These are phyloP conservation scores for Sciurus vulgaris DNA, from an alignment of 2,797 vertebrate species.

Conservation along the genomic window DNA sequence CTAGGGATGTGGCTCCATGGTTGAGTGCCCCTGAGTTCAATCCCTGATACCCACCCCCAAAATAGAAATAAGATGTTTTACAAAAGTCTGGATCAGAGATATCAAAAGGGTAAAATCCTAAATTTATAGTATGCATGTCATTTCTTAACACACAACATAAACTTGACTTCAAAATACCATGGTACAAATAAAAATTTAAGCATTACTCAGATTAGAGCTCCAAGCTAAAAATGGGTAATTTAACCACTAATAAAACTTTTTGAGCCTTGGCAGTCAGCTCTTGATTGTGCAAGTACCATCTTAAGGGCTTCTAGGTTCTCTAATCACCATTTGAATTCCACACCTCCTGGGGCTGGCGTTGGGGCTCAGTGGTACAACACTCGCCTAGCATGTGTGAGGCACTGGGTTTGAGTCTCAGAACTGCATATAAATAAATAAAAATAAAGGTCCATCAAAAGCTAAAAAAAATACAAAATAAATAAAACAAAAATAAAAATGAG, in stretches of 20 bases:
- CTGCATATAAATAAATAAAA: too few species aligned
- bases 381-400: too few species aligned
- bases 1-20: too few species aligned
- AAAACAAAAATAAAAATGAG: background rate
- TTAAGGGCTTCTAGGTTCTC: background rate
- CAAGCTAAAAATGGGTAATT: background rate
- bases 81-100: background rate
- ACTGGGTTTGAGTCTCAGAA: too few species aligned
- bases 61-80: background rate
- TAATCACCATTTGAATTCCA: background rate
- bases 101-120: background rate
- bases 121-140: background rate
- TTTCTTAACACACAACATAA: background rate
- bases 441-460: too few species aligned
- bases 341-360: background rate
- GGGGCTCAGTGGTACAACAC: too few species aligned
- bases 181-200: background rate
- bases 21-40: too few species aligned
- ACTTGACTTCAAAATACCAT: background rate
- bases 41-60: too few species aligned
- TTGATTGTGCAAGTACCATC: background rate
- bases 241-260: background rate
- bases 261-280: background rate
- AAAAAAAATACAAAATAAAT: too few species aligned
- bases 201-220: background rate